These are phyloP conservation scores for Catamblyrhynchus diadema DNA, from an alignment of 2,797 vertebrate genomes.

Conservation along the genomic window DNA sequence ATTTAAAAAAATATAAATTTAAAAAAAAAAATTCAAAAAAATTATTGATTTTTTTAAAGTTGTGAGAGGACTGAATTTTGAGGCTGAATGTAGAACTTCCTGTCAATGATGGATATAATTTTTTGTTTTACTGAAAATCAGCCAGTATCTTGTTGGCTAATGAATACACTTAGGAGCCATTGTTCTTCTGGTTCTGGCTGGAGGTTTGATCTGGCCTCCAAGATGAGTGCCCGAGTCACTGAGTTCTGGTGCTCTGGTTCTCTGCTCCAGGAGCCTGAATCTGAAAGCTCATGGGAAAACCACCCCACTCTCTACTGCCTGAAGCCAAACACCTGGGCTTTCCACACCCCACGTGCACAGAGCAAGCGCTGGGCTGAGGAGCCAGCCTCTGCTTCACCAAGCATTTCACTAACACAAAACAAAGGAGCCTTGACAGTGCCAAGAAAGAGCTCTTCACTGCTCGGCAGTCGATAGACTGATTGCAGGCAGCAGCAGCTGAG, in stretches of 20 bases:
- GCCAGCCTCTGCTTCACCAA: background rate
- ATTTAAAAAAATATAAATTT: background rate
- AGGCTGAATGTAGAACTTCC: background rate
- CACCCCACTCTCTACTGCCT: background rate
- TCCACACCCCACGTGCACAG: background rate
- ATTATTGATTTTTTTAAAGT: background rate
- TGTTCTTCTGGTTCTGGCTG: background rate
- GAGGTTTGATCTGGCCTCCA: background rate
- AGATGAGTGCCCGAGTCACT: background rate
- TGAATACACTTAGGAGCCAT: background rate
- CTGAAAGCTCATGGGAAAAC: background rate
- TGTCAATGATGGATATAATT: background rate
- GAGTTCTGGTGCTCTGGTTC: background rate
- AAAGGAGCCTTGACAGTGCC: background rate
- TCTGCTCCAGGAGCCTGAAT: background rate
- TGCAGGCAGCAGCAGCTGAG: background rate
- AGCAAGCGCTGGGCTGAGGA: fast-evolving
- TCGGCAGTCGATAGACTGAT: background rate
- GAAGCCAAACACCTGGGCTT: background rate
- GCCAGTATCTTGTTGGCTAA: background rate
- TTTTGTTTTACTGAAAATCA: background rate
- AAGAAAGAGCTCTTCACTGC: background rate
- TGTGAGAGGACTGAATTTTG: background rate
- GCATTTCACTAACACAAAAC: background rate
- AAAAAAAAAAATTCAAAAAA: fast-evolving